Evolutionary conservation across 1,140 invertebrate genomes (phyloP).

Genomic region (Ooceraea biroi): DNA sequence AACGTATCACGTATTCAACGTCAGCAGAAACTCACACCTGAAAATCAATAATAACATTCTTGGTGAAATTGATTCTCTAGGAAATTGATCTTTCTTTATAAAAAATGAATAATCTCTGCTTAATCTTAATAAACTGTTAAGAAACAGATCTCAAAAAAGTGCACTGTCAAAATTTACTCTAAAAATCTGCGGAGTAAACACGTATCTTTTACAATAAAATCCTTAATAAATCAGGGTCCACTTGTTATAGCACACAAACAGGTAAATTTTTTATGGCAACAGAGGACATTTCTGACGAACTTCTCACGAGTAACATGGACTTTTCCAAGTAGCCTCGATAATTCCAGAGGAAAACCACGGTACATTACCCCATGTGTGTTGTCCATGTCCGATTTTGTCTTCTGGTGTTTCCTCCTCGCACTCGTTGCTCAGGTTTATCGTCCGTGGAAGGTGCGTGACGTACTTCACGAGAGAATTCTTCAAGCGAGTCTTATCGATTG

Average conservation of each 20-base stretch:
- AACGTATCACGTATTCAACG: neutral
- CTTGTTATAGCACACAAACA: too few species aligned
- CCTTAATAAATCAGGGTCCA: too few species aligned
- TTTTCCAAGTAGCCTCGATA: slow-evolving; percentile 55
- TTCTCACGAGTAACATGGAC: slow-evolving; percentile 11
- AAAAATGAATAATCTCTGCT: neutral
- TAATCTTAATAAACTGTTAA: too few species aligned
- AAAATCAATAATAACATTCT: neutral
- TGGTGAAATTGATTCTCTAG: neutral
- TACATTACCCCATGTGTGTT: slow-evolving; percentile 20
- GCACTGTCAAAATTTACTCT: too few species aligned
- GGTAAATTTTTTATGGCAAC: too few species aligned
- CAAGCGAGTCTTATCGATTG: slow-evolving; percentile 69
- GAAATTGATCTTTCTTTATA: neutral
- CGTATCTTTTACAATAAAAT: too few species aligned
- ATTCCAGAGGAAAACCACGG: slow-evolving; percentile 7
- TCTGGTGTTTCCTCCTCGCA: slow-evolving; percentile 19
- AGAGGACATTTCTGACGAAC: too few species aligned
- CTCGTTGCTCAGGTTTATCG: slow-evolving; percentile 57
- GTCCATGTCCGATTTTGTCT: slow-evolving; percentile 59
- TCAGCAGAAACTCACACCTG: neutral
- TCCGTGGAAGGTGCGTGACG: slow-evolving; percentile 74
- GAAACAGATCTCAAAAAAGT: too few species aligned
- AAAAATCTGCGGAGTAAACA: too few species aligned
- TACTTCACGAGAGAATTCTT: slow-evolving; percentile 66